These are phyloP conservation scores for Menura novaehollandiae DNA, from an alignment of 2,113 vertebrate genomes.

Conservation along the genomic window DNA sequence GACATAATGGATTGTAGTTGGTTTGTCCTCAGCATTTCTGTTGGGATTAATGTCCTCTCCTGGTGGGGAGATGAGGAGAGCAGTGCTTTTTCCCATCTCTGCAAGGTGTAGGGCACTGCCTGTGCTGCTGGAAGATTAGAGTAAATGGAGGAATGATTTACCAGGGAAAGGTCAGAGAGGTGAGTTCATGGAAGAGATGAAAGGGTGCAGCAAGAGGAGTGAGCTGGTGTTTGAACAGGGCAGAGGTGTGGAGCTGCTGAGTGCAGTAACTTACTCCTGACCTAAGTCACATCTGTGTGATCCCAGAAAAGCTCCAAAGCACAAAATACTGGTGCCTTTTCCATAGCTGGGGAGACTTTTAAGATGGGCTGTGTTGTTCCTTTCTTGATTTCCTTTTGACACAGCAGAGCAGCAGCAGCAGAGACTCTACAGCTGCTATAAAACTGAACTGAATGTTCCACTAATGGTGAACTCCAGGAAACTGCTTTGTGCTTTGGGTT, in stretches of 20 bases:
- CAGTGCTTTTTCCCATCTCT: neutral
- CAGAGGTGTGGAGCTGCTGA: neutral
- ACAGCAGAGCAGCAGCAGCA: neutral
- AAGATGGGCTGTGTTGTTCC: neutral
- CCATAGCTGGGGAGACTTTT: neutral
- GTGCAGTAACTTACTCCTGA: neutral
- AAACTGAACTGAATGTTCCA: neutral
- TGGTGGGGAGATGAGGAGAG: neutral
- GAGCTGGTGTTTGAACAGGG: neutral
- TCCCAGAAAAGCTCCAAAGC: neutral
- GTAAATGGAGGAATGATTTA: neutral
- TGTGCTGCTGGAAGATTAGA: neutral
- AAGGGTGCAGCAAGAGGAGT: neutral
- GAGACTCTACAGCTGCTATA: rapidly evolving
- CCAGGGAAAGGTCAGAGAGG: neutral
- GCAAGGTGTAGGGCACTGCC: neutral
- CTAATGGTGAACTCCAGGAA: neutral
- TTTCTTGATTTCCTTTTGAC: neutral
- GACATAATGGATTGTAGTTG: neutral
- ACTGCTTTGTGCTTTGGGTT: neutral
- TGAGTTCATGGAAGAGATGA: neutral
- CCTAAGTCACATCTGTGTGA: rapidly evolving
- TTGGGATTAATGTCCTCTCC: neutral
- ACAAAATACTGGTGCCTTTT: neutral
- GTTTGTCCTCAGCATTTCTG: neutral